Evolutionary conservation across 92 coral and sea anemone genomes (phyloP).

Genomic region (Palythoa heliodiscus): DNA sequence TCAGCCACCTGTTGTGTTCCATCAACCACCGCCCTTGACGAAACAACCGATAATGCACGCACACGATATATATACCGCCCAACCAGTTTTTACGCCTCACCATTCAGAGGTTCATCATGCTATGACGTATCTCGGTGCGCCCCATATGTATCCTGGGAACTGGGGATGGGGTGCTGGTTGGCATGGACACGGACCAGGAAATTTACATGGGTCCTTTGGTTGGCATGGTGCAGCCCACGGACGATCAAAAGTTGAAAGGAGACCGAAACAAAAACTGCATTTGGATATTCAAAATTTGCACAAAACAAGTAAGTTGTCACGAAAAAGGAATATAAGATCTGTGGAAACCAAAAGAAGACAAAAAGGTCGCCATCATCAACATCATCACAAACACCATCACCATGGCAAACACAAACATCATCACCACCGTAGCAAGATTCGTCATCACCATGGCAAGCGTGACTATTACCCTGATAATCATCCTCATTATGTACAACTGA

Average conservation of each 20-base stretch:
- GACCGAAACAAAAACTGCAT: neutral
- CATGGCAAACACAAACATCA: conserved; percentile 38
- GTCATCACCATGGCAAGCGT: neutral
- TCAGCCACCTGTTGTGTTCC: conserved; percentile 95
- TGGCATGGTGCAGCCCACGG: conserved; percentile 53
- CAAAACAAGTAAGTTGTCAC: conserved; percentile 30
- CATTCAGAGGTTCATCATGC: conserved; percentile 71
- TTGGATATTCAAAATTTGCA: neutral
- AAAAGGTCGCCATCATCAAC: conserved; percentile 42
- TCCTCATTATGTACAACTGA: conserved; percentile 47
- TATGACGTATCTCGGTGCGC: conserved; percentile 81
- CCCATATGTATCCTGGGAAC: conserved; percentile 83
- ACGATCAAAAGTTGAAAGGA: conserved; percentile 74
- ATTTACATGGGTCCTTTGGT: conserved; percentile 27
- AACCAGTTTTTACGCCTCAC: conserved; percentile 77
- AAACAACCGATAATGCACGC: conserved; percentile 82
- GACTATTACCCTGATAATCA: neutral
- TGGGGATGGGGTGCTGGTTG: conserved; percentile 75
- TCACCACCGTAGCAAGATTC: conserved; percentile 45
- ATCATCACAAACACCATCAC: conserved; percentile 3
- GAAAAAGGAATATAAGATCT: conserved; percentile 47
- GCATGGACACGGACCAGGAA: conserved; percentile 45
- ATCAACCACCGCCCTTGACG: conserved; percentile 95
- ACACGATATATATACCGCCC: conserved; percentile 79
- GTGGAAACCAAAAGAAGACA: conserved; percentile 19